Evolutionary conservation across 2,113 vertebrate species (phyloP).

Genomic region (Colossoma macropomum): DNA sequence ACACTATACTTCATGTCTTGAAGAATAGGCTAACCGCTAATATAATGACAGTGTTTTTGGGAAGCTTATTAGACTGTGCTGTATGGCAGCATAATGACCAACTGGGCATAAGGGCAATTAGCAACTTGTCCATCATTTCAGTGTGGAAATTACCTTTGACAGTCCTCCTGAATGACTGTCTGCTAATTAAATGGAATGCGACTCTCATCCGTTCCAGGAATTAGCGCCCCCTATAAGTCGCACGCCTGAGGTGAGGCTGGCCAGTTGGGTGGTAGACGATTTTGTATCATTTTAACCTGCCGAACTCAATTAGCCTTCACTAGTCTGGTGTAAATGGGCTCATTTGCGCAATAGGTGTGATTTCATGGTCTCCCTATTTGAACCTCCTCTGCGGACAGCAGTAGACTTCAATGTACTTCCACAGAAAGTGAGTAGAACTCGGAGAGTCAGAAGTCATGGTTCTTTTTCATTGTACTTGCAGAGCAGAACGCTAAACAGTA

Average conservation of each 20-base stretch:
- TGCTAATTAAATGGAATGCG: slow-evolving; percentile 26
- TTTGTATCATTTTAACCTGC: slow-evolving; percentile 30
- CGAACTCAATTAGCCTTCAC: slow-evolving; percentile 47
- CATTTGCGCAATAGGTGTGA: slow-evolving; percentile 20
- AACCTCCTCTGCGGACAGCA: neutral
- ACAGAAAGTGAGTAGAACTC: neutral
- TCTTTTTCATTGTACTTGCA: neutral
- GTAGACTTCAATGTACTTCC: neutral
- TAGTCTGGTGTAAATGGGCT: slow-evolving; percentile 11
- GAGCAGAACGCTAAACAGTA: neutral
- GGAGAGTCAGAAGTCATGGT: neutral
- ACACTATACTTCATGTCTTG: slow-evolving; percentile 10
- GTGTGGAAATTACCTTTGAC: slow-evolving; percentile 29
- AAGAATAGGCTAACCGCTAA: slow-evolving; percentile 10
- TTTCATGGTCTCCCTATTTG: neutral
- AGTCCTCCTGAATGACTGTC: slow-evolving; percentile 13
- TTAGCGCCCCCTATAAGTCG: slow-evolving; percentile 1
- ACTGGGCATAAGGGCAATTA: slow-evolving; percentile 23
- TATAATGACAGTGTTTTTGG: slow-evolving; percentile 27
- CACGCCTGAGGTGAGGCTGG: neutral
- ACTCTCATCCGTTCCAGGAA: slow-evolving; percentile 32
- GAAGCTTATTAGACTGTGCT: slow-evolving; percentile 25
- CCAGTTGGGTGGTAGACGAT: neutral
- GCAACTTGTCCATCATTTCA: slow-evolving; percentile 34
- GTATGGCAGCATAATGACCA: slow-evolving; percentile 24